phyloP scores from a whole-genome alignment of 2,113 vertebrate genomes.

The Asarcornis scutulata region DNA sequence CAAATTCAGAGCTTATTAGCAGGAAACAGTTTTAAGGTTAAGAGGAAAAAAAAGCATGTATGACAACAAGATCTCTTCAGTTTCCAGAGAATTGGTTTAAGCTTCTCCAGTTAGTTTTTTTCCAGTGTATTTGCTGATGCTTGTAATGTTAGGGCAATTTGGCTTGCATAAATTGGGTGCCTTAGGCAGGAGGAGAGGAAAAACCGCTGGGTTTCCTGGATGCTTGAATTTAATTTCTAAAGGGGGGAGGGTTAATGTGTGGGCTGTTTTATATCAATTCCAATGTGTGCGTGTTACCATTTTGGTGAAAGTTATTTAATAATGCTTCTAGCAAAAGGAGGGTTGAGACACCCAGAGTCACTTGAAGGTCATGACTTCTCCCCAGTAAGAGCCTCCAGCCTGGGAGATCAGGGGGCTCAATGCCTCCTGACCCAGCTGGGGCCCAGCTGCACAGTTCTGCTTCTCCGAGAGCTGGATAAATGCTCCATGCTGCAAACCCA shows the following conservation, averaged over 20 bases:
- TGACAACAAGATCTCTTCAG: background rate
- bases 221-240: background rate
- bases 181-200: background rate
- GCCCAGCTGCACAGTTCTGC: background rate
- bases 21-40: background rate
- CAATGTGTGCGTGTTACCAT: background rate
- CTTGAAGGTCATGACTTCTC: background rate
- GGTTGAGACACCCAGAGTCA: background rate
- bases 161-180: background rate
- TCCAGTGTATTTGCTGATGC: background rate
- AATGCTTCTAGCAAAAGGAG: background rate
- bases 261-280: background rate
- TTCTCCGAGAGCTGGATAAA: background rate
- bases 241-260: background rate
- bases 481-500: background rate
- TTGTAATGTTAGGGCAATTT: background rate
- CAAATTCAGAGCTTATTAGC: background rate
- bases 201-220: background rate
- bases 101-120: background rate
- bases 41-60: background rate
- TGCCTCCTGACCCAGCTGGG: background rate
- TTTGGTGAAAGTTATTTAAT: background rate
- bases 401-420: background rate
- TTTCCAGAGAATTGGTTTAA: background rate
- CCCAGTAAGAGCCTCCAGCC: background rate